Evolutionary conservation across 2,113 vertebrate species (phyloP).

Genomic region (Ariopsis seemanni): DNA sequence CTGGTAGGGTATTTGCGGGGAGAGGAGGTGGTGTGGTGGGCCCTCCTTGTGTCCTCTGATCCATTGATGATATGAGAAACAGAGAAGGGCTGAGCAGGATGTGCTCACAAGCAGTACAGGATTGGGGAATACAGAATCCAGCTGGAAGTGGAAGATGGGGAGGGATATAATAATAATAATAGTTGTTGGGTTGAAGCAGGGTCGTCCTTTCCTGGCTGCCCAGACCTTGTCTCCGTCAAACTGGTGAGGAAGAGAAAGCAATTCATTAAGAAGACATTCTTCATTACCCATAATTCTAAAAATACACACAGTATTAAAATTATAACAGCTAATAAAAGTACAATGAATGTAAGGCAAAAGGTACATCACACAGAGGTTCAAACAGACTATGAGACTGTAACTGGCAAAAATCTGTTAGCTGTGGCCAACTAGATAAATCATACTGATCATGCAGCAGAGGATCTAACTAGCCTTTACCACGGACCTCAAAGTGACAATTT

Average conservation of each 20-base stretch:
- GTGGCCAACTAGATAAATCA: neutral
- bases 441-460: neutral
- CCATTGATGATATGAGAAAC: slow-evolving; percentile 67
- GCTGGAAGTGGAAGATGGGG: slow-evolving; percentile 47
- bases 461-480: neutral
- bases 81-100: slow-evolving; percentile 47
- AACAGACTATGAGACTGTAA: neutral
- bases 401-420: neutral
- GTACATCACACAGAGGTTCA: neutral
- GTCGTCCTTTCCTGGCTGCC: slow-evolving; percentile 60
- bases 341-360: neutral
- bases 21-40: slow-evolving; percentile 69
- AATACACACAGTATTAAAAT: neutral
- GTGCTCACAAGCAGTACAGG: slow-evolving; percentile 55
- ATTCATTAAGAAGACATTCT: neutral
- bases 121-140: slow-evolving; percentile 39
- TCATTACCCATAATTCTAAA: neutral
- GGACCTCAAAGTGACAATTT: neutral
- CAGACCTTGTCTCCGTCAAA: slow-evolving; percentile 71
- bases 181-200: slow-evolving; percentile 59
- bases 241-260: slow-evolving; percentile 55
- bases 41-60: slow-evolving; percentile 75
- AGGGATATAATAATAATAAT: slow-evolving; percentile 56
- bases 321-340: neutral
- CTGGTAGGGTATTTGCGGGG: slow-evolving; percentile 61